Conservation (phyloP, 2,888 invertebrate genomes). For the Antitype chi region DNA sequence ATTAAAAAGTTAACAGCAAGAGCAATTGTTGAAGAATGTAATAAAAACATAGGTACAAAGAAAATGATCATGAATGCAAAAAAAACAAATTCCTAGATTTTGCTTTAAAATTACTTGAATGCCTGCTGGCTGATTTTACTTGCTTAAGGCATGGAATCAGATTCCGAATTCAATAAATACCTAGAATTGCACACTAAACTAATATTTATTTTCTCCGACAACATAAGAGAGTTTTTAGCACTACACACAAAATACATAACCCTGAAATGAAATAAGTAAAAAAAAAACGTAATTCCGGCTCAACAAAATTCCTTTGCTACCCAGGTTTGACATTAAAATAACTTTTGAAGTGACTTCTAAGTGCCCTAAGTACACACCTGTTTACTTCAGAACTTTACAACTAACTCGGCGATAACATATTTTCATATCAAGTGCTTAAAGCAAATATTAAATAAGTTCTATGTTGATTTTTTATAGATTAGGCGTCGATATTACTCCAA, state of each 20-base stretch:
- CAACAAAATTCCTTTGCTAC: conserved; percentile 3
- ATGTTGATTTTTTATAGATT: conserved; percentile 88
- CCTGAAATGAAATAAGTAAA: neutral
- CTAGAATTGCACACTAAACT: neutral
- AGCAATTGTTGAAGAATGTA: neutral
- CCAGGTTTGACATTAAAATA: conserved; percentile 67
- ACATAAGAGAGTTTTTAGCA: conserved; percentile 38
- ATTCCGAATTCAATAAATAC: neutral
- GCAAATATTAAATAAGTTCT: conserved; percentile 80
- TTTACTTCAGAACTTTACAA: conserved; percentile 76
- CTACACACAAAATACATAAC: neutral
- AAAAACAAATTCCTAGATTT: too few species aligned
- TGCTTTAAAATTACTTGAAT: too few species aligned
- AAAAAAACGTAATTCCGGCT: conserved; percentile 15
- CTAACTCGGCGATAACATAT: conserved; percentile 74
- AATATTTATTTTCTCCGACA: conserved; percentile 23
- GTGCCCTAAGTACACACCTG: conserved; percentile 81
- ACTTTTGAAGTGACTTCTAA: conserved; percentile 66
- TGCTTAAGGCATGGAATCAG: neutral
- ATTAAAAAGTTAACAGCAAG: neutral
- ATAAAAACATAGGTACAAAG: too few species aligned
- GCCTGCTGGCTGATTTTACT: too few species aligned
- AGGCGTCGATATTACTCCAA: conserved; percentile 75
- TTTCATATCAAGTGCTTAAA: conserved; percentile 86
- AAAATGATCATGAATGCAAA: neutral